Percentiles rank a stretch among this genome's conserved stretches.
Conservation (phyloP, 2,888 invertebrate genomes). For the Plebejus anna region DNA sequence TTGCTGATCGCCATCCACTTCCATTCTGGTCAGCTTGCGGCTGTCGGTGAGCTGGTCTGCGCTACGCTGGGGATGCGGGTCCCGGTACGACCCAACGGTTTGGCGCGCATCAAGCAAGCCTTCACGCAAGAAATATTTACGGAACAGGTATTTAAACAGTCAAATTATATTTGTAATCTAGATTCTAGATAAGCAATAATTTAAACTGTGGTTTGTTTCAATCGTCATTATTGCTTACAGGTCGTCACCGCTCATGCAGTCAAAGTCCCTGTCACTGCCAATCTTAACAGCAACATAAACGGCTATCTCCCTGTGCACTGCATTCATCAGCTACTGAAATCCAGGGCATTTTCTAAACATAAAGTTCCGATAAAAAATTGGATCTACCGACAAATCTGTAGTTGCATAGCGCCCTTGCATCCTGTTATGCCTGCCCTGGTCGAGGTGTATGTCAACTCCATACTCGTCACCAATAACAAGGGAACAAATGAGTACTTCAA, state of each 20-base stretch:
- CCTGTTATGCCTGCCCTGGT: slow-evolving; percentile 95
- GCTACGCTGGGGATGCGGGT: slow-evolving; percentile 97
- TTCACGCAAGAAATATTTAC: slow-evolving; percentile 98
- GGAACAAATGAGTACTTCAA: slow-evolving; percentile 89
- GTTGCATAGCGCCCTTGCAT: slow-evolving; percentile 93
- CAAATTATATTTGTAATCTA: neutral
- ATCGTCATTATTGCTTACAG: slow-evolving; percentile 49
- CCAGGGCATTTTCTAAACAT: slow-evolving; percentile 96
- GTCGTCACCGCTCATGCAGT: slow-evolving; percentile 97
- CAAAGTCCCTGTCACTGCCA: slow-evolving; percentile 95
- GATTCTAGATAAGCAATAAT: neutral
- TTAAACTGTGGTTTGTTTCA: neutral
- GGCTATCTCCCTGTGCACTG: slow-evolving; percentile 98
- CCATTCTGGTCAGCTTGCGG: slow-evolving; percentile 95
- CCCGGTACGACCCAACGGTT: slow-evolving; percentile 90
- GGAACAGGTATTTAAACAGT: slow-evolving; percentile 84
- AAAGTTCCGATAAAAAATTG: slow-evolving; percentile 97
- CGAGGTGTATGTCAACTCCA: slow-evolving; percentile 96
- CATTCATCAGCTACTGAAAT: slow-evolving; percentile 96
- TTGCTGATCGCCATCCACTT: slow-evolving; percentile 98
- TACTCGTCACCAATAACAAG: slow-evolving; percentile 85
- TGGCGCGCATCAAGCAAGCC: slow-evolving; percentile 93
- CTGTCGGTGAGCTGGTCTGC: slow-evolving; percentile 96
- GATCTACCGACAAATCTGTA: slow-evolving; percentile 96
- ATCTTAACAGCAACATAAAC: slow-evolving; percentile 91